phyloP scores from a whole-genome alignment of 2,888 invertebrate species.

The Hirtodrosophila duncani region DNA sequence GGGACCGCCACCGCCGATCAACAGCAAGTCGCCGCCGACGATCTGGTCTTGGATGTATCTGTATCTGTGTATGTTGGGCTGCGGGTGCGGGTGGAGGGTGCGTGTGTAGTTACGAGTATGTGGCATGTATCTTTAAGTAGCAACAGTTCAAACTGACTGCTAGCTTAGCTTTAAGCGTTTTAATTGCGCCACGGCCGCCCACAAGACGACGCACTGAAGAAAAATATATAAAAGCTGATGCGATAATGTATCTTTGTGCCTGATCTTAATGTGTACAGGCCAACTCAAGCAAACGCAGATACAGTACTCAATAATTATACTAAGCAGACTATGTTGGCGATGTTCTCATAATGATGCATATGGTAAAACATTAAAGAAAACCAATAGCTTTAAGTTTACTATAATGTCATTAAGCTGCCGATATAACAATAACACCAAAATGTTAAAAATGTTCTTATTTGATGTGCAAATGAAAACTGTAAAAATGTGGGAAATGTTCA shows the following conservation, averaged over 20 bases:
- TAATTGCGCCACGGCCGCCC: conserved; percentile 68
- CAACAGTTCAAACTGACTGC: conserved; percentile 30
- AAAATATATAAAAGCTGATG: conserved; percentile 26
- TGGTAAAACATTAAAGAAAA: too few relatives aligned
- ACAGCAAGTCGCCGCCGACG: conserved; percentile 18
- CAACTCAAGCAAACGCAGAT: conserved; percentile 12
- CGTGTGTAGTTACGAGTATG: conserved; percentile 21
- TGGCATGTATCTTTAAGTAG: conserved; percentile 67
- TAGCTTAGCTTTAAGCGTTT: conserved; percentile 64
- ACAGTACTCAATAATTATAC: conserved; percentile 2
- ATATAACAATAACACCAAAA: too few relatives aligned
- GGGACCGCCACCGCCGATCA: conserved; percentile 17
- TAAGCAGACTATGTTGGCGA: too few relatives aligned
- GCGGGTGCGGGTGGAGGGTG: neutral
- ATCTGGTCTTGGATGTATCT: conserved; percentile 2
- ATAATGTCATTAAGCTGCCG: too few relatives aligned
- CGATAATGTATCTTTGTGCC: conserved; percentile 74
- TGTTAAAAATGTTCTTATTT: too few relatives aligned
- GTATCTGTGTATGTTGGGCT: conserved; percentile 6
- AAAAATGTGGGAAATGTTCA: too few relatives aligned
- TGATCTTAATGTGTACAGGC: conserved; percentile 72
- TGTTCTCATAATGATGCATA: too few relatives aligned
- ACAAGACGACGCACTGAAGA: conserved; percentile 60
- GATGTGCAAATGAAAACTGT: too few relatives aligned
- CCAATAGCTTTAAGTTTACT: too few relatives aligned